phyloP scores from a whole-genome alignment of 2,888 invertebrate species.

The Hypolimnas misippus region DNA sequence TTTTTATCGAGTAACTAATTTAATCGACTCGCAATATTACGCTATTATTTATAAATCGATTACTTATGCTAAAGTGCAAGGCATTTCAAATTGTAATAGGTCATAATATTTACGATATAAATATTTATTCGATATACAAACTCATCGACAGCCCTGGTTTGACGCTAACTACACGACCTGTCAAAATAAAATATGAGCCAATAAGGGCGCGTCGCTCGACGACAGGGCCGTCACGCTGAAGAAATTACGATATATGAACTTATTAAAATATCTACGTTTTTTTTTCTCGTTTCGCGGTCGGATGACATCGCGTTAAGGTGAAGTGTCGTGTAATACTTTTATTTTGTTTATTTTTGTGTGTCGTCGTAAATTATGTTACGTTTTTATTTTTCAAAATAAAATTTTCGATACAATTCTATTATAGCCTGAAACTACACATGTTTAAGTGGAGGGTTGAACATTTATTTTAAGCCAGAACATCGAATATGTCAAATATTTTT shows the following conservation, averaged over 20 bases:
- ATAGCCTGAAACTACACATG: neutral
- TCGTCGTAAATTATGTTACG: slow-evolving; percentile 14
- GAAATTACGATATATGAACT: slow-evolving; percentile 77
- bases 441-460: too few relatives aligned
- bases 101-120: slow-evolving; percentile 27
- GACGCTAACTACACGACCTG: slow-evolving; percentile 62
- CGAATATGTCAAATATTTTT: too few relatives aligned
- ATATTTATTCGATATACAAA: slow-evolving; percentile 27
- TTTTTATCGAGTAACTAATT: too few relatives aligned
- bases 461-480: too few relatives aligned
- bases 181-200: slow-evolving; percentile 81
- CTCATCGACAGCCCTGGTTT: slow-evolving; percentile 50
- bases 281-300: slow-evolving; percentile 74
- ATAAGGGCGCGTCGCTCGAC: slow-evolving; percentile 69
- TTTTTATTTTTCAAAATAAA: neutral
- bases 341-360: slow-evolving; percentile 33
- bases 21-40: too few relatives aligned
- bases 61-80: neutral
- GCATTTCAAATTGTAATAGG: neutral
- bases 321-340: slow-evolving; percentile 48
- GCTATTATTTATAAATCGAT: too few relatives aligned
- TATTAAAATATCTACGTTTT: slow-evolving; percentile 74
- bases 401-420: neutral
- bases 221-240: slow-evolving; percentile 77
- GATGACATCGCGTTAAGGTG: slow-evolving; percentile 63